Evolutionary conservation across 2,797 vertebrate genomes (phyloP).

Genomic region (Gymnocypris eckloni): DNA sequence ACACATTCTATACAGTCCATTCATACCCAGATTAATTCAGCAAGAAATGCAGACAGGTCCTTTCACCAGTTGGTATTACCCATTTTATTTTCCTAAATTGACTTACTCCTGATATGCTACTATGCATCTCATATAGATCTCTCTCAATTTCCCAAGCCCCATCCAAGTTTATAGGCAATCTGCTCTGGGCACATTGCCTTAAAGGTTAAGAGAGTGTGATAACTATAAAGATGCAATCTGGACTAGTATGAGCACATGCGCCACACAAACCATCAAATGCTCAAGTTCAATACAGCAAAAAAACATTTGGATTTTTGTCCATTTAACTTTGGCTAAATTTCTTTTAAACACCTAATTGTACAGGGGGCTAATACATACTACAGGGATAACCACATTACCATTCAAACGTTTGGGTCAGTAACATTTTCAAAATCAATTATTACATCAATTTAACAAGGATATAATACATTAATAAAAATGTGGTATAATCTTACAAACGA

Average conservation of each 20-base stretch:
- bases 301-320: background rate
- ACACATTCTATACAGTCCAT: background rate
- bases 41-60: background rate
- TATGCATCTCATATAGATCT: background rate
- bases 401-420: background rate
- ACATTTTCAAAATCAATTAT: background rate
- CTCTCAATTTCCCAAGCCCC: conserved; percentile 2
- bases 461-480: background rate
- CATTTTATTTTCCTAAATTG: conserved; percentile 3
- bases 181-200: background rate
- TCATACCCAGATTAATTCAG: background rate
- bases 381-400: background rate
- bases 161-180: conserved; percentile 21
- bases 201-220: background rate
- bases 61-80: background rate
- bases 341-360: background rate
- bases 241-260: background rate
- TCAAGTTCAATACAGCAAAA: background rate
- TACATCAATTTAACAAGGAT: background rate
- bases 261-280: background rate
- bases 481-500: background rate
- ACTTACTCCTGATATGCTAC: background rate
- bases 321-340: conserved; percentile 10
- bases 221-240: conserved; percentile 15
- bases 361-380: background rate